A percentile compares a stretch with the other conserved stretches of the same genome.
phyloP scores from a whole-genome alignment of 2,113 vertebrate genomes.

The Ciconia boyciana region DNA sequence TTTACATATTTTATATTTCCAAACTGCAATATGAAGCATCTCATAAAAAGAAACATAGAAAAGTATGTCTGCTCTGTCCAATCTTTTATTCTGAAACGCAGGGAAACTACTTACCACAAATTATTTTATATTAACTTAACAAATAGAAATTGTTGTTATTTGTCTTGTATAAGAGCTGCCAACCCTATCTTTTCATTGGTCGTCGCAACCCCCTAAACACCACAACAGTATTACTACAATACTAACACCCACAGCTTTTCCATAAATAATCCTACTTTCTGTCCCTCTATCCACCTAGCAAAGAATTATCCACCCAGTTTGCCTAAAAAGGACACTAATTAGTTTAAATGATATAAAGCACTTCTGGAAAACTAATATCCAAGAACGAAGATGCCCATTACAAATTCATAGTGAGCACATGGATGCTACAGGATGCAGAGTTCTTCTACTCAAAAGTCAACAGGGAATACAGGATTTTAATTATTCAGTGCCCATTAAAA shows the following conservation, averaged over 20 bases:
- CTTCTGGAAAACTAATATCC: neutral
- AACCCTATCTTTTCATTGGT: neutral
- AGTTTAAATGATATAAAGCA: neutral
- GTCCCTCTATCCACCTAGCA: neutral
- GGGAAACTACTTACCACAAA: neutral
- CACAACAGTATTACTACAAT: no score
- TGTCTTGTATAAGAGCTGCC: neutral
- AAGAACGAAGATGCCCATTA: neutral
- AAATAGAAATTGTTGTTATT: neutral
- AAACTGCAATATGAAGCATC: neutral
- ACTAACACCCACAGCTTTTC: neutral
- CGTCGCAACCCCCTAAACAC: neutral
- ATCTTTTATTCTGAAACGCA: neutral
- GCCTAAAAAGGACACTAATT: neutral
- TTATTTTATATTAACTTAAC: neutral
- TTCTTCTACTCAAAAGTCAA: neutral
- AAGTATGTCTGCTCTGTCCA: neutral
- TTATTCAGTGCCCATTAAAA: neutral
- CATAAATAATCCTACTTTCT: neutral
- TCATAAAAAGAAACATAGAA: neutral
- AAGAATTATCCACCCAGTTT: neutral
- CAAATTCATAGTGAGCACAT: neutral
- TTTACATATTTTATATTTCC: neutral
- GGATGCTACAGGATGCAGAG: neutral
- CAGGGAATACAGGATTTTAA: neutral